Conservation (phyloP, 2,113 vertebrate species). For the Periophthalmodon schlosseri region DNA sequence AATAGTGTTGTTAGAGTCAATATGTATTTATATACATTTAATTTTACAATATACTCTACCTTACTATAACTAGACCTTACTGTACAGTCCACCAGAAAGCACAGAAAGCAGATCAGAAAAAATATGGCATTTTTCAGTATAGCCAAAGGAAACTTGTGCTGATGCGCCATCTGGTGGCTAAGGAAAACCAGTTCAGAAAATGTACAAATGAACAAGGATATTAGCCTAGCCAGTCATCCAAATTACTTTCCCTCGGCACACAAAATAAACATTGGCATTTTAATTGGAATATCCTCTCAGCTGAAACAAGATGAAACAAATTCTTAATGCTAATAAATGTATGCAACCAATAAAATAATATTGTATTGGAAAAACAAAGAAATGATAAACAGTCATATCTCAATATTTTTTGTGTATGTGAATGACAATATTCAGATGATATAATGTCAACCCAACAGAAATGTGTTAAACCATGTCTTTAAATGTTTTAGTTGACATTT, state of each 20-base stretch:
- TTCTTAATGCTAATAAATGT: not conserved
- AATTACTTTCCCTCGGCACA: not conserved
- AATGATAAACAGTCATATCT: not conserved
- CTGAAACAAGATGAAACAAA: not conserved
- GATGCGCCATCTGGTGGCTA: constrained; percentile 31
- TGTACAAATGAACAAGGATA: not conserved
- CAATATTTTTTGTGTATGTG: no score
- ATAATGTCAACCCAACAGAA: no score
- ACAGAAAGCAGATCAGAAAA: constrained; percentile 1
- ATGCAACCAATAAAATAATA: not conserved
- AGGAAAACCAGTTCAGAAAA: not conserved
- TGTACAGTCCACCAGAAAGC: constrained; percentile 43
- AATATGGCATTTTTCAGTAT: not conserved
- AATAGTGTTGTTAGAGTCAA: constrained; percentile 32
- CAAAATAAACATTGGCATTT: no score
- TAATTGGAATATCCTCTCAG: no score
- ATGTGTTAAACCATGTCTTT: no score
- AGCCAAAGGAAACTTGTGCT: constrained; percentile 10
- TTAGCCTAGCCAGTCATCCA: not conserved
- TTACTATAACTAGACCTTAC: constrained; percentile 15
- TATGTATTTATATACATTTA: constrained; percentile 61
- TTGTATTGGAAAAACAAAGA: not conserved
- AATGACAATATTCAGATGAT: no score
- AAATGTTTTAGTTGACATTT: no score
- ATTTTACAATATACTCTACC: constrained; percentile 46